phyloP scores from a whole-genome alignment of 2,797 vertebrate species.

The Aldrovandia affinis region DNA sequence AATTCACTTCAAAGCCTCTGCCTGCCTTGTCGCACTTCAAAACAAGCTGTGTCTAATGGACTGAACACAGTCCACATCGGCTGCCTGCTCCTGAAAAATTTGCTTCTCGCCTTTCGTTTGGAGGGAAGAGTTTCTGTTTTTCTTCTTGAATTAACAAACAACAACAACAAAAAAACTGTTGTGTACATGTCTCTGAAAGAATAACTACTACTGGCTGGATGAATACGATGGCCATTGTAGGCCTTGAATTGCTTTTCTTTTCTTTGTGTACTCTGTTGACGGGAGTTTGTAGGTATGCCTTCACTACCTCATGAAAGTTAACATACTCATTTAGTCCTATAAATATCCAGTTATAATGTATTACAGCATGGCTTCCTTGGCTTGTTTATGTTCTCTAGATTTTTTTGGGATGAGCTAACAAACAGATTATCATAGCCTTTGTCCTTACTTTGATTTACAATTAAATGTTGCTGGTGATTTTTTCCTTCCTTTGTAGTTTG shows the following conservation, averaged over 20 bases:
- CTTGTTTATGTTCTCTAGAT: not conserved
- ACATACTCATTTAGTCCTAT: not conserved
- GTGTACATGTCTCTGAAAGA: constrained; percentile 14
- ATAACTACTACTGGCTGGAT: not conserved
- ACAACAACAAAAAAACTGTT: constrained; percentile 9
- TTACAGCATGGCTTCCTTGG: not conserved
- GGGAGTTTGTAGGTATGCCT: not conserved
- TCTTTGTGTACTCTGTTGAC: not conserved
- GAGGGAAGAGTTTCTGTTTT: not conserved
- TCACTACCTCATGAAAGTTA: constrained; percentile 8
- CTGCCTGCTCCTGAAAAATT: not conserved
- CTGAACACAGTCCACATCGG: too few relatives aligned
- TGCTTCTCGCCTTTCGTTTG: not conserved
- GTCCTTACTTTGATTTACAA: too few relatives aligned
- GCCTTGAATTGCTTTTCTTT: constrained; percentile 16
- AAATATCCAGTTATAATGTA: not conserved
- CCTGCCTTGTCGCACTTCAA: not conserved
- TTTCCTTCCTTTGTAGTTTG: too few relatives aligned
- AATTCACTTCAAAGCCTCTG: constrained; percentile 15
- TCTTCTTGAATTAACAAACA: constrained; percentile 22
- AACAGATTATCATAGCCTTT: too few relatives aligned
- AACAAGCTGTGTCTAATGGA: not conserved
- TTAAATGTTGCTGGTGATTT: too few relatives aligned
- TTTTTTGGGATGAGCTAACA: not conserved
- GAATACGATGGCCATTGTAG: not conserved